These are phyloP conservation scores for Mohoua ochrocephala DNA, from an alignment of 2,113 vertebrate species.

Conservation along the genomic window DNA sequence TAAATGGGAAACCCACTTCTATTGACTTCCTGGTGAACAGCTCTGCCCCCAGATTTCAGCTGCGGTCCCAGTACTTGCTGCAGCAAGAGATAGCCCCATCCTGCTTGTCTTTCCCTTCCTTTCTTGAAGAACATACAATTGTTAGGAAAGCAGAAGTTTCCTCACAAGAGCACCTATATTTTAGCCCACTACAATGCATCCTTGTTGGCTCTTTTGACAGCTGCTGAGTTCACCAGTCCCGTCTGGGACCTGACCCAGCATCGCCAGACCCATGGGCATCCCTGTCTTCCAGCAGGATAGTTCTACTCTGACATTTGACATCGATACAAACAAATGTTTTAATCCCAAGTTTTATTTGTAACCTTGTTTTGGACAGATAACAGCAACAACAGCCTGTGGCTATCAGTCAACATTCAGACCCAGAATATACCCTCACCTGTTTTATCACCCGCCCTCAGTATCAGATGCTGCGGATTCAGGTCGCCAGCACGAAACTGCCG, in stretches of 20 bases:
- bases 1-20: background rate
- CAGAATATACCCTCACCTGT: background rate
- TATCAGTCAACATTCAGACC: background rate
- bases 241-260: background rate
- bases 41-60: background rate
- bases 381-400: background rate
- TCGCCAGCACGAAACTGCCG: background rate
- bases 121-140: background rate
- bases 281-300: background rate
- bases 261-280: fast-evolving
- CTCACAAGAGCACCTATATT: background rate
- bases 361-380: background rate
- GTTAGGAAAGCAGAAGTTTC: background rate
- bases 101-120: background rate
- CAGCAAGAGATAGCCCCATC: background rate
- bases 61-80: fast-evolving
- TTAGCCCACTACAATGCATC: background rate
- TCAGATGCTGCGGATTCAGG: background rate
- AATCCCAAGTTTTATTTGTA: background rate
- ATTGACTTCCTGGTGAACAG: background rate
- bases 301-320: background rate
- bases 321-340: background rate
- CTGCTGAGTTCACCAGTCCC: background rate
- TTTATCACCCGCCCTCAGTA: background rate
- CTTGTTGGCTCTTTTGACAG: background rate